These are phyloP conservation scores for Melanotaenia boesemani DNA, from an alignment of 2,797 vertebrate genomes.

Conservation along the genomic window DNA sequence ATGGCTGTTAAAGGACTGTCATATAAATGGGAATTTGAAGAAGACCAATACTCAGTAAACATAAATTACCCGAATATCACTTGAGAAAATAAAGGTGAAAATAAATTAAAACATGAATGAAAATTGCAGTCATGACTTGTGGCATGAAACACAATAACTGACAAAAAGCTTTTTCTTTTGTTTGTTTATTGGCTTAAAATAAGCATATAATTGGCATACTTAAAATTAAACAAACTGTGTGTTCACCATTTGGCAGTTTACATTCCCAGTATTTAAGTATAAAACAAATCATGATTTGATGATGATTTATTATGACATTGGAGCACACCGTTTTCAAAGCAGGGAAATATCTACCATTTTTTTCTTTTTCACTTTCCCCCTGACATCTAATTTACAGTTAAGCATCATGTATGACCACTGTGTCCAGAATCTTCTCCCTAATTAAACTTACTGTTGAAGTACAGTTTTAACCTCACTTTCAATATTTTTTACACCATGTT, in stretches of 20 bases:
- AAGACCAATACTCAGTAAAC: neutral
- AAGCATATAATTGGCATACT: constrained; percentile 71
- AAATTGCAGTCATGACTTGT: neutral
- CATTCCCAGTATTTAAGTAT: constrained; percentile 66
- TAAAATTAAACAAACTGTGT: constrained; percentile 74
- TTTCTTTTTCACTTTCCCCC: neutral
- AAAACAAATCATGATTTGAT: constrained; percentile 64
- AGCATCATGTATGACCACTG: constrained; percentile 14
- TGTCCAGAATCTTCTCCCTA: constrained; percentile 20
- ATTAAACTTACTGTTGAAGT: constrained; percentile 15
- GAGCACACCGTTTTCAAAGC: constrained; percentile 55
- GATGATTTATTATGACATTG: constrained; percentile 55
- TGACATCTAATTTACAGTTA: constrained; percentile 38
- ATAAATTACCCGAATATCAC: neutral
- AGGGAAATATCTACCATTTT: constrained; percentile 47
- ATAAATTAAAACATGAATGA: neutral
- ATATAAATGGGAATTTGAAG: neutral
- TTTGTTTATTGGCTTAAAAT: constrained; percentile 80
- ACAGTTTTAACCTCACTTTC: constrained; percentile 17
- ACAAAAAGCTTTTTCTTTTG: constrained; percentile 47
- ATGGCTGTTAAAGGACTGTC: neutral
- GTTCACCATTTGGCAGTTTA: constrained; percentile 67
- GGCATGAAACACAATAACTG: constrained; percentile 37
- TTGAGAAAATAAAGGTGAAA: neutral
- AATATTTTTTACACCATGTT: constrained; percentile 32